Conservation (phyloP, 2,888 invertebrate genomes). For the Caprella mutica region DNA sequence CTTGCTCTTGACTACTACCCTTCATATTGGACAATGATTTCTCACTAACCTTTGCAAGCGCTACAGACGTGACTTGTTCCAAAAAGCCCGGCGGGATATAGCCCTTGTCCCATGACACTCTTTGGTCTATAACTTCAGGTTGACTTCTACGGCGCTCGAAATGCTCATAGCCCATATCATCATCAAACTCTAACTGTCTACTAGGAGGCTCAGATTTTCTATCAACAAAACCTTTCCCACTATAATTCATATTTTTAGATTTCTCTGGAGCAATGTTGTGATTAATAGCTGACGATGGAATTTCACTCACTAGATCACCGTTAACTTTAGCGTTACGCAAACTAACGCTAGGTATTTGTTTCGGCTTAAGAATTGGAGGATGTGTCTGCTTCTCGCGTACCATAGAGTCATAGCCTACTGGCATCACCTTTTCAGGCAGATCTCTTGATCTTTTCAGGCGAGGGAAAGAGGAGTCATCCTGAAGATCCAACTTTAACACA, state of each 20-base stretch:
- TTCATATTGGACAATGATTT: background rate
- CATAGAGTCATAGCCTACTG: conserved; percentile 33
- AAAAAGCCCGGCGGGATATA: conserved; percentile 1
- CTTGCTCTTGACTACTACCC: background rate
- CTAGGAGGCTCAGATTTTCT: too few relatives aligned
- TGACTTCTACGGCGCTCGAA: too few relatives aligned
- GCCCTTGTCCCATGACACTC: background rate
- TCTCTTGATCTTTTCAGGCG: conserved; percentile 19
- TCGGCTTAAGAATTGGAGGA: conserved; percentile 22
- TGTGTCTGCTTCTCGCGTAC: conserved; percentile 33
- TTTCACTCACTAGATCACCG: too few relatives aligned
- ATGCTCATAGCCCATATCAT: too few relatives aligned
- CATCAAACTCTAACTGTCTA: too few relatives aligned
- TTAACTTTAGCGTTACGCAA: too few relatives aligned
- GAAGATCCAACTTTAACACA: conserved; percentile 24
- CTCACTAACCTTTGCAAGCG: conserved; percentile 5
- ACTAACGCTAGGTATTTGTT: conserved; percentile 10
- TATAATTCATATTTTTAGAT: too few relatives aligned
- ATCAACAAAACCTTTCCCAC: too few relatives aligned
- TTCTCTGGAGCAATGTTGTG: too few relatives aligned
- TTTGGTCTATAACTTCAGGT: too few relatives aligned
- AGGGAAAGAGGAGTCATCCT: conserved; percentile 18
- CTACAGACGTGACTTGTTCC: conserved; percentile 2
- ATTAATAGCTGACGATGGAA: too few relatives aligned
- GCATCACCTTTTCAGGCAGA: conserved; percentile 27